Evolutionary conservation across 2,888 invertebrate species (phyloP), one percentile per base, ranked within the genome.

Genomic region (Orthonychiurus folsomi): DNA sequence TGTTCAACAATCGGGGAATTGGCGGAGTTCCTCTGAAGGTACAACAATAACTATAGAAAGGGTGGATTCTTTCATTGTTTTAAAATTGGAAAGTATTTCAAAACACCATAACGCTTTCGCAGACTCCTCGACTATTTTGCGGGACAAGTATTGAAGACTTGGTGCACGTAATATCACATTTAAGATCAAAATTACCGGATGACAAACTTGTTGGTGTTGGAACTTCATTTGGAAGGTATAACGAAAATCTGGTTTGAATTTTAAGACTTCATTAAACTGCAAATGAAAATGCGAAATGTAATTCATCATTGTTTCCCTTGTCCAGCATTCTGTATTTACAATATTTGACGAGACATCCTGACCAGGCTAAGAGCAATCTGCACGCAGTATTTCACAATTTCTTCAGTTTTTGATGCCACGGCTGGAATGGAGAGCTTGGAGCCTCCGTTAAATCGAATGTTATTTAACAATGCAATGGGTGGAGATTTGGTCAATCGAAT

Each of bases 91-190:
- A 20, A 15, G 53, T n/a, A 52, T 52, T 52, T 52, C 21, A n/a
- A 55, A 55, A 55, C 26, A 15, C 12, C 12, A 27, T 12, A 52
- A 52, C n/a, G 5, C 5, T 5, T 52, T n/a, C n/a, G 18, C 75
- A 84, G 84, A 88, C 90, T 59, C 86, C 89, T 65, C 83, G 87
- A 68, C 84, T 88, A 47, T 92, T 91, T 79, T 88, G 88, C 78
- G 92, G 90, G 50, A 81, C 88, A 20, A 86, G 87, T 76, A 85
- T 85, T 75, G 87, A 85, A 70, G 92, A 92, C 79, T 79, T 90
- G 68, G 80, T 81, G 28, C 85, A 85, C 78, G 89, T 86, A 65
- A 80, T 90, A 66, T 78, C 79, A 26, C 84, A 87, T 75, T 83
- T 90, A 66, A 81, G 81, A 56, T 78, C 78, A 59, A 63, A 59